Percentiles rank a stretch among this genome's conserved stretches.
phyloP scores from a whole-genome alignment of 2,888 invertebrate species.

The Luperina nickerlii region DNA sequence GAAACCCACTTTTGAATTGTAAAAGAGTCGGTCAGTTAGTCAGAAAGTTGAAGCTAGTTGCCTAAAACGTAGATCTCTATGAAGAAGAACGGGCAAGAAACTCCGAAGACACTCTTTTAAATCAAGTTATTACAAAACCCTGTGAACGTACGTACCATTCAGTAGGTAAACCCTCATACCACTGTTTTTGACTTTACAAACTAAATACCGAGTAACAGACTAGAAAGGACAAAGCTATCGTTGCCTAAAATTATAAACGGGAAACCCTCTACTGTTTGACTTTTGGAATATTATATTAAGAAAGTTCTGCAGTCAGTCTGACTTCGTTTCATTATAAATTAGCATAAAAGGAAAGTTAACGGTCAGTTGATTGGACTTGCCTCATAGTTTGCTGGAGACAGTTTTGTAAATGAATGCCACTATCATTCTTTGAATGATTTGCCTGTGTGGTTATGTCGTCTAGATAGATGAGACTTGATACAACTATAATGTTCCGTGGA shows the following conservation, averaged over 20 bases:
- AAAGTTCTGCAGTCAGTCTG: conserved; percentile 73
- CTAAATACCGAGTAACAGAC: conserved; percentile 59
- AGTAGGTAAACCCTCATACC: conserved; percentile 3
- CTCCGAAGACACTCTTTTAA: background rate
- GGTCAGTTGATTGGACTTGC: conserved; percentile 71
- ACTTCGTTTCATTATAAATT: conserved; percentile 75
- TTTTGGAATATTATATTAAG: conserved; percentile 80
- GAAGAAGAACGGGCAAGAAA: background rate
- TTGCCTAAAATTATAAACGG: conserved; percentile 74
- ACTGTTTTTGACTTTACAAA: conserved; percentile 29
- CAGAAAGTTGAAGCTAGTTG: background rate
- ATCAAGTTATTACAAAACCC: background rate
- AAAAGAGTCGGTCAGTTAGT: background rate
- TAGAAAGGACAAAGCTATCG: conserved; percentile 63
- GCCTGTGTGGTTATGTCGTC: conserved; percentile 34
- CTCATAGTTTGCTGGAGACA: conserved; percentile 61
- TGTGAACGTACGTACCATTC: background rate
- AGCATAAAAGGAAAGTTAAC: conserved; percentile 79
- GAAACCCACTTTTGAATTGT: background rate
- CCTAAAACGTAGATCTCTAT: background rate
- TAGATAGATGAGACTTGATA: conserved; percentile 12
- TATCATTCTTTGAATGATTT: conserved; percentile 52
- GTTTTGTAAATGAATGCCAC: conserved; percentile 58
- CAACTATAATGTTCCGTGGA: conserved; percentile 12
- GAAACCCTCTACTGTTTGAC: conserved; percentile 74